These are phyloP conservation scores for Phrynocephalus vlangalii DNA, from an alignment of 2,797 vertebrate genomes.

Conservation along the genomic window DNA sequence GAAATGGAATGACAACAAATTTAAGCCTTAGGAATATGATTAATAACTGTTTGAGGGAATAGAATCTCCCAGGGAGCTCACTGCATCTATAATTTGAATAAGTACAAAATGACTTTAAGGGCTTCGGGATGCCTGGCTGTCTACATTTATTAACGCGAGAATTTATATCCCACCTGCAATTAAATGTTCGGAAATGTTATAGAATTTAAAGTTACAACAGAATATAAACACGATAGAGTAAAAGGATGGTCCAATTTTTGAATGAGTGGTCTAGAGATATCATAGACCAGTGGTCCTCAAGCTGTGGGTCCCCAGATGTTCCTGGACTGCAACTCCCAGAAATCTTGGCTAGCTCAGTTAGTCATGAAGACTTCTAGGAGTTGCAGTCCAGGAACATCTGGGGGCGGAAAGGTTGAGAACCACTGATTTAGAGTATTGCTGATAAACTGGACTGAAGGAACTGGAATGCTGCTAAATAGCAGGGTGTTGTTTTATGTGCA, in stretches of 20 bases:
- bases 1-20: conserved; percentile 20
- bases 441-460: neutral
- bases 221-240: neutral
- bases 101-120: neutral
- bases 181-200: neutral
- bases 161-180: neutral
- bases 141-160: neutral
- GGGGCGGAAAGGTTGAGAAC: too few relatives aligned
- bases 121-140: neutral
- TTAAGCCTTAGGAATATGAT: conserved; percentile 8
- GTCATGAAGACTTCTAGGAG: too few relatives aligned
- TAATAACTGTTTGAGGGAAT: conserved; percentile 16
- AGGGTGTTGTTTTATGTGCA: neutral
- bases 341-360: too few relatives aligned
- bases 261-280: too few relatives aligned
- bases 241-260: neutral
- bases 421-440: neutral
- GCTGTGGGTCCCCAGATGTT: too few relatives aligned
- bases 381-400: too few relatives aligned
- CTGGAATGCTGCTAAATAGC: neutral
- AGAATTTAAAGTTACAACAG: neutral
- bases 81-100: conserved; percentile 15
- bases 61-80: neutral
- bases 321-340: too few relatives aligned
- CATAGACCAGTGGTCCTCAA: too few relatives aligned